Percentiles rank a stretch among this genome's conserved stretches.
Conservation (phyloP, 2,113 vertebrate species). For the Psephotus haematonotus region DNA sequence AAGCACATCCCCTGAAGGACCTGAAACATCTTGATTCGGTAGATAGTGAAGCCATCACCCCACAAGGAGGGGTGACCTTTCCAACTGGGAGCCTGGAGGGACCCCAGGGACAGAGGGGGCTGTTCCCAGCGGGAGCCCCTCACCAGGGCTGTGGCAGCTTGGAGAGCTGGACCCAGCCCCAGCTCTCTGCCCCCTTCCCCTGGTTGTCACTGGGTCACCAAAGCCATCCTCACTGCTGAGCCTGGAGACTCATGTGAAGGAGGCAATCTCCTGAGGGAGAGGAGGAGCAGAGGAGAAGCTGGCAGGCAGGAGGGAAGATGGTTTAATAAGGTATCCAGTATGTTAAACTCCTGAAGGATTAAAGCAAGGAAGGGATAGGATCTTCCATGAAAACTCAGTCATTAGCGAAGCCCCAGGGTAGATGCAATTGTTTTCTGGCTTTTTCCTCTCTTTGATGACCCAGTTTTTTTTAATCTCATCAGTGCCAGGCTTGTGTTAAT, state of each 20-base stretch:
- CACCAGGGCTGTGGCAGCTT: background rate
- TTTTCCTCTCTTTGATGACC: slow-evolving; percentile 50
- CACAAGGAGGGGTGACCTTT: background rate
- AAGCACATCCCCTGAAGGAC: background rate
- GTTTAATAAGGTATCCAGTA: background rate
- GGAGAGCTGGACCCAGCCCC: background rate
- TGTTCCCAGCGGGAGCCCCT: background rate
- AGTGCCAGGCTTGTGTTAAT: slow-evolving; percentile 41
- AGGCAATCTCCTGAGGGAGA: background rate
- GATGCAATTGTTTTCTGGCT: slow-evolving; percentile 37
- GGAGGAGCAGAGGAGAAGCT: background rate
- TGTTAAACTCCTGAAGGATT: background rate
- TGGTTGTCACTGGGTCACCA: background rate
- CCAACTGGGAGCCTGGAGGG: background rate
- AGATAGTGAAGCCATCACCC: background rate
- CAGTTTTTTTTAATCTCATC: slow-evolving; percentile 51
- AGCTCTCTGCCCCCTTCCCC: background rate
- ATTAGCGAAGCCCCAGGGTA: slow-evolving; percentile 8
- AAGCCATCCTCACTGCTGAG: background rate
- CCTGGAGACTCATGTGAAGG: background rate
- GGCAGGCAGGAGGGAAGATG: background rate
- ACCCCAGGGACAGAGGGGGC: background rate
- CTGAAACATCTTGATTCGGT: background rate
- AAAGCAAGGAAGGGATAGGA: background rate
- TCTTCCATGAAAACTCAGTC: background rate